Base-by-base conservation (phyloP, 2,888 invertebrate genomes). In the Agrochola litura region DNA sequence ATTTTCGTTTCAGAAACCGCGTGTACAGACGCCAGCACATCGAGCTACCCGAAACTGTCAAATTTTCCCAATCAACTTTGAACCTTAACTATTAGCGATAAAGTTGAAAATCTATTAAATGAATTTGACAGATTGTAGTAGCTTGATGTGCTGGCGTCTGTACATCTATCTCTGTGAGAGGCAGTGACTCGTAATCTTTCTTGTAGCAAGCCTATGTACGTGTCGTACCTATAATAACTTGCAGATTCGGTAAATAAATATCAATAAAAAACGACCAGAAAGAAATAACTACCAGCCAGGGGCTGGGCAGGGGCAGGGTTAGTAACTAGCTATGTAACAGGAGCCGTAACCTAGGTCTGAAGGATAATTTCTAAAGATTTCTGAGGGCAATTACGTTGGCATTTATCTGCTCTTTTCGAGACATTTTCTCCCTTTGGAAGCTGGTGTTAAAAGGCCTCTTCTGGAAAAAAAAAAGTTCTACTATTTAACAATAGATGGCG, bases 401-500 rank as follows among this genome's bases (percentile, higher is more conserved):
- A 4, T 66, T 66, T 30, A 25, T 6, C 8, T 25, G 6, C 46
- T 65, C 2, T 25, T 43, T 25, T 30, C 4, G 30, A 49, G 22
- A 67, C 22, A 2, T 67, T 49, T 67, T 46, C 12, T 66, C 46
- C 10, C 22, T 63, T 37, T 63, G 37, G 19, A 37, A 37, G 37
- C 5, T 30, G 5, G 19, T 37, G 37, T 37, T 37, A 37, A 37
- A 37, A 1, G 4, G 5, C 25, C 10, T 19, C 6, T 16, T 4
- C 0, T 1, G 6, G 6, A 22, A 14, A 67, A 37, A 67, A 49
- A 58, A 56, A 49, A 56, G 61, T 75, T 68, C 52, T 19, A 16
- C 1, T 2, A n/a, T 72, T 49, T 12, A 6, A 1, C 16, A 37
- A 65, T 52, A 77, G 82, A 69, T 82, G 78, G 82, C 73, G 81